phyloP scores from a whole-genome alignment of 2,888 invertebrate species.

The Lasioglossum villosulum region DNA sequence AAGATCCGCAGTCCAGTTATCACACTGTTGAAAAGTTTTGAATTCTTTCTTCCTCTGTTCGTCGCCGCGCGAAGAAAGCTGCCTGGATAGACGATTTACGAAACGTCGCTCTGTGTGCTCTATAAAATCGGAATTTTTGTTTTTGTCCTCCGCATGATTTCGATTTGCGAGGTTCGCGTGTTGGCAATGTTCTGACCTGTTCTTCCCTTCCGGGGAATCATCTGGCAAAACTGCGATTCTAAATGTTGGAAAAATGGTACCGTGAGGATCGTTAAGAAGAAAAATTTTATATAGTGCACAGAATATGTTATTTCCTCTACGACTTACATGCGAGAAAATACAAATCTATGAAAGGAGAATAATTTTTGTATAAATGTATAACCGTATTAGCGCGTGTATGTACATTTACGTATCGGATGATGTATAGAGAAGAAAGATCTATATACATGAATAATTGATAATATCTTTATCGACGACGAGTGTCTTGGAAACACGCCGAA shows the following conservation, averaged over 20 bases:
- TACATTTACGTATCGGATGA: conserved; percentile 47
- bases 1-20: not conserved
- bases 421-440: conserved; percentile 51
- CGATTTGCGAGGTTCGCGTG: not conserved
- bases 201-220: not conserved
- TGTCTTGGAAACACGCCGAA: conserved; percentile 61
- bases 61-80: not conserved
- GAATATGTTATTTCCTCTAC: conserved; percentile 31
- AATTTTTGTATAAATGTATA: conserved; percentile 53
- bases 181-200: not conserved
- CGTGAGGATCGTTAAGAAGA: not conserved
- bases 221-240: not conserved
- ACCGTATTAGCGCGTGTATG: conserved; percentile 53
- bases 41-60: conserved; percentile 5
- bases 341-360: conserved; percentile 27
- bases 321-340: conserved; percentile 16
- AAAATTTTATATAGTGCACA: conserved; percentile 23
- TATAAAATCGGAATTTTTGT: not conserved
- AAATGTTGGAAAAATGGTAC: not conserved
- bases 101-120: not conserved
- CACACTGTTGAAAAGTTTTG: not conserved
- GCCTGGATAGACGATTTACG: not conserved
- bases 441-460: conserved; percentile 39
- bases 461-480: conserved; percentile 48
- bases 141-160: not conserved